Percentiles rank a stretch among this genome's conserved stretches.
phyloP scores from a whole-genome alignment of 2,797 vertebrate species.

The Sciurus vulgaris region DNA sequence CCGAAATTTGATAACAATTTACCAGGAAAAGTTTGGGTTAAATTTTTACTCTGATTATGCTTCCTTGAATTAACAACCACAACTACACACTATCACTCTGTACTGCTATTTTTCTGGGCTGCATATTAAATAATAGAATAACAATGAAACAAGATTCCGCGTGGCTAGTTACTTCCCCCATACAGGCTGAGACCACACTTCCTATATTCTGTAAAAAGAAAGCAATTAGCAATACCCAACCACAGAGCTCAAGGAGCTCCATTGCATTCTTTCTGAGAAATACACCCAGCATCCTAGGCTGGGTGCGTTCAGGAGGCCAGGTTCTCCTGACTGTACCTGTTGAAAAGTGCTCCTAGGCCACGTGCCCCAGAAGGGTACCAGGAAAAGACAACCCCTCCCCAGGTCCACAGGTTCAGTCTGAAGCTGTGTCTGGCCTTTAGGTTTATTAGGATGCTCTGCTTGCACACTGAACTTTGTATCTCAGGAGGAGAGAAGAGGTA shows the following conservation, averaged over 20 bases:
- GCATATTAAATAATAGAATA: not conserved
- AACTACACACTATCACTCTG: not conserved
- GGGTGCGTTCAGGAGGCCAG: not conserved
- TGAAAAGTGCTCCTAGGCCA: not conserved
- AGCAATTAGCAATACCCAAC: not conserved
- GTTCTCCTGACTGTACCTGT: not conserved
- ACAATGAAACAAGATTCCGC: not conserved
- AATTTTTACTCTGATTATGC: not conserved
- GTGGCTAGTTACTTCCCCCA: not conserved
- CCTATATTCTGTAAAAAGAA: not conserved
- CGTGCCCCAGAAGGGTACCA: not conserved
- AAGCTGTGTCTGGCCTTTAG: not conserved
- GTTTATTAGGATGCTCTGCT: not conserved
- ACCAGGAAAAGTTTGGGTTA: not conserved
- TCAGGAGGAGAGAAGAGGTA: not conserved
- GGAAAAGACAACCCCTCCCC: not conserved
- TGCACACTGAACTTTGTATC: not conserved
- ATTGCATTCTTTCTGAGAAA: not conserved
- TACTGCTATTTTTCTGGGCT: not conserved
- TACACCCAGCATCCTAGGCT: not conserved
- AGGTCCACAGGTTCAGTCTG: rapidly evolving
- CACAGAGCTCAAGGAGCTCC: not conserved
- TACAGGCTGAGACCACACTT: not conserved
- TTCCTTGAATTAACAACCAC: not conserved
- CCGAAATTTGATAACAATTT: not conserved